Evolutionary conservation across 2,113 vertebrate species (phyloP), one percentile per base, ranked within the genome.

Genomic region (Felis chaus): DNA sequence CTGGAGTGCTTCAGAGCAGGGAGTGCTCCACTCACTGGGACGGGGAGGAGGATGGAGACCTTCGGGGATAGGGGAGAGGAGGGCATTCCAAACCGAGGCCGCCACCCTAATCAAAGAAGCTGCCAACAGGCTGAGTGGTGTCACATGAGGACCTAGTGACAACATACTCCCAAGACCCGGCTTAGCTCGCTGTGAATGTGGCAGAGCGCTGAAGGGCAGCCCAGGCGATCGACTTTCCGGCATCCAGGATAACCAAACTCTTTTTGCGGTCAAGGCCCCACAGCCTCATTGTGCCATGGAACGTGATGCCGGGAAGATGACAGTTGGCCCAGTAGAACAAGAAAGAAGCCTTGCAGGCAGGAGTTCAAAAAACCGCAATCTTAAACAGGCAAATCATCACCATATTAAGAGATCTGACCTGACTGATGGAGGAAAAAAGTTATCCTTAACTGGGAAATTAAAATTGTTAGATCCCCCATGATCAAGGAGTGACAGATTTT

Each of bases 401-500:
- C 9, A 31, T 76, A 85, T 68, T 85, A 89, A 85, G 89, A 92
- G 93, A 91, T 97, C 45, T 48, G 84, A 73, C 95, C 50, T 0
- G 14, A 90, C 19, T 48, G n/a, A 92, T 66, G 21, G 87, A 96
- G 94, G 78, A 95, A 65, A 25, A 69, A 88, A 92, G 73, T 91
- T 78, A 79, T 27, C 79, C 69, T 6, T 91, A 96, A 93, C 82
- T 8, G 71, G 91, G 96, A 79, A 98, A 48, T 93, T 74, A 89
- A 96, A 98, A 93, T 65, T 93, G 94, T 97, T 80, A 95, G 36
- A 80, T 95, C 27, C 0, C 0, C 36, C 7, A 57, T 31, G 90
- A 96, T 96, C 95, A 97, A 98, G 96, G 95, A 96, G 12, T 0
- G 87, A 82, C 39, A 92, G 65, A 95, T 79, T 80, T 95, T 80